Percentiles rank a stretch among this genome's conserved stretches.
These are phyloP conservation scores for Halcyon badia DNA, from an alignment of 2,797 vertebrate genomes.

Conservation along the genomic window DNA sequence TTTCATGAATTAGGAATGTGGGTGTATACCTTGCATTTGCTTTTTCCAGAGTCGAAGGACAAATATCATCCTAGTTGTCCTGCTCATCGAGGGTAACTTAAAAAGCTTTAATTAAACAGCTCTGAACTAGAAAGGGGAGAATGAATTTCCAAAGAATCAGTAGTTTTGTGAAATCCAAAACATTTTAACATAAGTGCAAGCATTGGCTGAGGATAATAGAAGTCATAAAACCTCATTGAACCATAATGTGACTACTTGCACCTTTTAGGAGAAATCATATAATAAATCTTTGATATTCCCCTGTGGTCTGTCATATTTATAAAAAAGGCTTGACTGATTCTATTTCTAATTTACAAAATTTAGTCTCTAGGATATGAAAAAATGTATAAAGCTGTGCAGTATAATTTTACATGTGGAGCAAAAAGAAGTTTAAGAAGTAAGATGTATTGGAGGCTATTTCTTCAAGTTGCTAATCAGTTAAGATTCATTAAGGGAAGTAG, in stretches of 20 bases:
- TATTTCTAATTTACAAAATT: background rate
- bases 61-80: background rate
- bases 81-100: background rate
- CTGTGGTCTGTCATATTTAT: background rate
- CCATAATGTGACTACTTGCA: background rate
- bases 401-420: background rate
- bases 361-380: background rate
- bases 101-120: background rate
- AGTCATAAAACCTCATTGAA: constrained; percentile 9
- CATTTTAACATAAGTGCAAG: background rate
- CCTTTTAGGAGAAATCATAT: background rate
- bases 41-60: background rate
- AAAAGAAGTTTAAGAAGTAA: background rate
- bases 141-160: background rate
- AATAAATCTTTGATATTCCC: background rate
- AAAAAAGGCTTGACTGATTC: background rate
- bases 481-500: background rate
- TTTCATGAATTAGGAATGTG: background rate
- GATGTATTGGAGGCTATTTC: background rate
- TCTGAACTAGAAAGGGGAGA: background rate
- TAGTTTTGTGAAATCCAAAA: background rate
- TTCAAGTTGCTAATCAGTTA: background rate
- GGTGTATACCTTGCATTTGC: rapidly evolving
- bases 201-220: background rate
- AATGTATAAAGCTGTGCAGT: background rate